Evolutionary conservation across 2,113 vertebrate genomes (phyloP).

Genomic region (Corythornis cristatus): DNA sequence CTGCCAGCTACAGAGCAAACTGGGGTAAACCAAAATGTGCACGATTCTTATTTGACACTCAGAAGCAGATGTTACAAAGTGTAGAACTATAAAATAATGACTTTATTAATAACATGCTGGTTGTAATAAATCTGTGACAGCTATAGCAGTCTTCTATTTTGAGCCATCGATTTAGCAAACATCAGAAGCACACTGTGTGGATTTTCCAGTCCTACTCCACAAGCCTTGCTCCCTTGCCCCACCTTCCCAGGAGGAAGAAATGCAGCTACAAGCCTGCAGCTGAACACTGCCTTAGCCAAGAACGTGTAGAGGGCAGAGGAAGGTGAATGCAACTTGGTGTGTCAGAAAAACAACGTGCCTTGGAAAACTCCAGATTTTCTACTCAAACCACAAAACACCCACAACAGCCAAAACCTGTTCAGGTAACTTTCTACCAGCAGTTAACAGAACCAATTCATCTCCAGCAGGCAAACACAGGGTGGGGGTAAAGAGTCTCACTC

Average conservation of each 20-base stretch:
- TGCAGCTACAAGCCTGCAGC: background rate
- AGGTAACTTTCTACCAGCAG: background rate
- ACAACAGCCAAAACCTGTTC: background rate
- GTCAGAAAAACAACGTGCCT: fast-evolving
- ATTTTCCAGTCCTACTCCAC: background rate
- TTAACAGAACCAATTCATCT: background rate
- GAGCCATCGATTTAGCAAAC: background rate
- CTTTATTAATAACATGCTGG: constrained; percentile 9
- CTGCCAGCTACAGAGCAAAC: background rate
- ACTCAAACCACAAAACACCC: background rate
- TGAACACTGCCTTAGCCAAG: background rate
- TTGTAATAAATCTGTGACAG: background rate
- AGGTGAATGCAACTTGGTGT: background rate
- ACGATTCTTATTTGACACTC: background rate
- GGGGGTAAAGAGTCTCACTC: fast-evolving
- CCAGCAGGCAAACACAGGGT: background rate
- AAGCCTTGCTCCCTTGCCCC: background rate
- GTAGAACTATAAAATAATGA: background rate
- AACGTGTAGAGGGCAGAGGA: background rate
- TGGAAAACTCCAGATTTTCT: background rate
- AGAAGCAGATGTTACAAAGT: background rate
- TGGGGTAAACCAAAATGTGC: background rate
- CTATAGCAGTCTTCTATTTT: background rate
- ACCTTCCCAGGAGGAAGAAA: background rate
- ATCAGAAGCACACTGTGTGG: background rate